Percentiles rank a stretch among this genome's conserved stretches.
These are phyloP conservation scores for Epizoanthus stellaris DNA, from an alignment of 92 coral and sea anemone species.

Conservation along the genomic window DNA sequence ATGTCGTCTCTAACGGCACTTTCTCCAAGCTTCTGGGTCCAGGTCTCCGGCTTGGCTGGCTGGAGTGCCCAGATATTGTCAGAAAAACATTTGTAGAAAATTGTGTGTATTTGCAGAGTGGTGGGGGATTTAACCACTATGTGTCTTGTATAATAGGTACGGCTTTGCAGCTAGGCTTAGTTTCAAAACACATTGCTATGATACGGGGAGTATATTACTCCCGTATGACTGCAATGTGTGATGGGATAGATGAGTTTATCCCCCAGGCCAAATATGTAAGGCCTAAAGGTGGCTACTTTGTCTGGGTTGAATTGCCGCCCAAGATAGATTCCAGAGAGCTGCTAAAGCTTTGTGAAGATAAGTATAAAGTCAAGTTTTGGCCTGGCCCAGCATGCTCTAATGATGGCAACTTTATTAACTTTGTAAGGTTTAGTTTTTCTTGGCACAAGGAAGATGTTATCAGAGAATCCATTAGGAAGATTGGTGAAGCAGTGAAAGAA, in stretches of 20 bases:
- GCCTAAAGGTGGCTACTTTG: slow-evolving; percentile 91
- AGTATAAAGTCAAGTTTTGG: slow-evolving; percentile 71
- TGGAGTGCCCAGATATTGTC: slow-evolving; percentile 80
- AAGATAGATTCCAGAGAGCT: slow-evolving; percentile 64
- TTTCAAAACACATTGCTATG: slow-evolving; percentile 67
- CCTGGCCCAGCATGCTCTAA: slow-evolving; percentile 78
- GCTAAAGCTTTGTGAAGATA: slow-evolving; percentile 56
- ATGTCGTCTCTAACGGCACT: slow-evolving; percentile 89
- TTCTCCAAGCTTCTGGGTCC: slow-evolving; percentile 91
- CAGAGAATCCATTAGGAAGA: slow-evolving; percentile 60
- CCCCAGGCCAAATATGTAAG: slow-evolving; percentile 68
- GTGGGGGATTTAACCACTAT: slow-evolving; percentile 92
- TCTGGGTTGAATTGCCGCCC: slow-evolving; percentile 84
- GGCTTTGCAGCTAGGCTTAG: slow-evolving; percentile 78
- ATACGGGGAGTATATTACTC: slow-evolving; percentile 58
- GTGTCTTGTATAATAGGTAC: slow-evolving; percentile 84
- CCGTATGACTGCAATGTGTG: slow-evolving; percentile 77
- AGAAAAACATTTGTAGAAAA: slow-evolving; percentile 38
- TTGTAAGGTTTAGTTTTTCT: slow-evolving; percentile 77
- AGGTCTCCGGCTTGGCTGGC: slow-evolving; percentile 94
- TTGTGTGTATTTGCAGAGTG: slow-evolving; percentile 65
- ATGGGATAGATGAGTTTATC: slow-evolving; percentile 77
- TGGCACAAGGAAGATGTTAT: slow-evolving; percentile 63
- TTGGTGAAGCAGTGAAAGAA: slow-evolving; percentile 78
- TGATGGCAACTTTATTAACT: slow-evolving; percentile 79